These are phyloP conservation scores for Dasysyrphus albostriatus DNA, from an alignment of 2,888 invertebrate genomes.

Conservation along the genomic window DNA sequence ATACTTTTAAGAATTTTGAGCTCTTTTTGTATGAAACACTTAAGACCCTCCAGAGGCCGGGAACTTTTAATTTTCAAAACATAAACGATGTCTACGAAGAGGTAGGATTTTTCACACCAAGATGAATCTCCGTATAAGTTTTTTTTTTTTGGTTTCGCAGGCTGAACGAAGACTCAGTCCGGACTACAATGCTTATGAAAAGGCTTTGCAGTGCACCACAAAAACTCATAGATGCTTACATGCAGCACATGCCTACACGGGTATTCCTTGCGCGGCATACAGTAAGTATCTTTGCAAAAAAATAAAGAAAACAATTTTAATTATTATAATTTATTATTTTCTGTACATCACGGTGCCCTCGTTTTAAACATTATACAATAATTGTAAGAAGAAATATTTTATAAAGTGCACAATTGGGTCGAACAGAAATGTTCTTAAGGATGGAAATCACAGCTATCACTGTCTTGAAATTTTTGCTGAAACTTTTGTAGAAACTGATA, in stretches of 20 bases:
- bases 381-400: neutral
- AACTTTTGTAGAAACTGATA: no score
- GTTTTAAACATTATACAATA: neutral
- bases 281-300: constrained; percentile 86
- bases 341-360: neutral
- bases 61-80: constrained; percentile 87
- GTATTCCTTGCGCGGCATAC: constrained; percentile 93
- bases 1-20: constrained; percentile 91
- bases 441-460: no score
- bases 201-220: constrained; percentile 92
- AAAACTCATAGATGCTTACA: constrained; percentile 95
- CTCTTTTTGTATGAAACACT: constrained; percentile 94
- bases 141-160: constrained; percentile 78
- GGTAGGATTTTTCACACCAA: constrained; percentile 82
- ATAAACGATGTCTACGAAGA: constrained; percentile 87
- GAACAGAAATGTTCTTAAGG: neutral
- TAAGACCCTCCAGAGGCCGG: constrained; percentile 90
- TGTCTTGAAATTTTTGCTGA: no score
- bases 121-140: constrained; percentile 4
- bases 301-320: neutral
- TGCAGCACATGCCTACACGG: constrained; percentile 95
- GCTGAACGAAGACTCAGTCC: constrained; percentile 84
- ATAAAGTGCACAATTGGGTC: neutral
- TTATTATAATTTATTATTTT: neutral
- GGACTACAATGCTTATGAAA: constrained; percentile 86